Percentiles rank a stretch among this genome's conserved stretches.
Conservation (phyloP, 2,888 invertebrate species). For the Noctua pronuba region DNA sequence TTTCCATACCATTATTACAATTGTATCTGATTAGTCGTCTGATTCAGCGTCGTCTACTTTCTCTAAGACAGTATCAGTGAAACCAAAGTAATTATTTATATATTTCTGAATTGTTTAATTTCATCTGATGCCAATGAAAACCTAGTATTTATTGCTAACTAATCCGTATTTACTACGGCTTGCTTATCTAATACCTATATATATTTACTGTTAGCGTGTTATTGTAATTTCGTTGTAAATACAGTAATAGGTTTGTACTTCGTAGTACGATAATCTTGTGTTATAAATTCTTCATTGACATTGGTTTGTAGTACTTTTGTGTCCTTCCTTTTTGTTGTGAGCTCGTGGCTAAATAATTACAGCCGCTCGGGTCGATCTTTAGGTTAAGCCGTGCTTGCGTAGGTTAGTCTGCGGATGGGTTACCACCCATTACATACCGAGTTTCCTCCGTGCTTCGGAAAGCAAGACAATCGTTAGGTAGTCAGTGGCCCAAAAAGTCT, state of each 20-base stretch:
- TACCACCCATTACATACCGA: too few species aligned
- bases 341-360: too few species aligned
- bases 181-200: not conserved
- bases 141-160: conserved; percentile 28
- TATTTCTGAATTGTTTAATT: not conserved
- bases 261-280: conserved; percentile 18
- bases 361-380: too few species aligned
- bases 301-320: not conserved
- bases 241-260: not conserved
- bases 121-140: conserved; percentile 28
- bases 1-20: not conserved
- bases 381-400: too few species aligned
- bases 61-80: conserved; percentile 5
- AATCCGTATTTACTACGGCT: conserved; percentile 35
- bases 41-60: not conserved
- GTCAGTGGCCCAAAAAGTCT: too few species aligned
- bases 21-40: not conserved
- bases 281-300: not conserved
- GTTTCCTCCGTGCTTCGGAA: too few species aligned
- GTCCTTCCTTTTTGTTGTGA: too few species aligned
- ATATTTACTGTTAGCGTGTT: not conserved
- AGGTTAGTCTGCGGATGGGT: too few species aligned
- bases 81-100: not conserved
- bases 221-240: conserved; percentile 26
- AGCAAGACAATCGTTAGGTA: too few species aligned